phyloP scores from a whole-genome alignment of 1,140 invertebrate species.

The Drosophila prosaltans region DNA sequence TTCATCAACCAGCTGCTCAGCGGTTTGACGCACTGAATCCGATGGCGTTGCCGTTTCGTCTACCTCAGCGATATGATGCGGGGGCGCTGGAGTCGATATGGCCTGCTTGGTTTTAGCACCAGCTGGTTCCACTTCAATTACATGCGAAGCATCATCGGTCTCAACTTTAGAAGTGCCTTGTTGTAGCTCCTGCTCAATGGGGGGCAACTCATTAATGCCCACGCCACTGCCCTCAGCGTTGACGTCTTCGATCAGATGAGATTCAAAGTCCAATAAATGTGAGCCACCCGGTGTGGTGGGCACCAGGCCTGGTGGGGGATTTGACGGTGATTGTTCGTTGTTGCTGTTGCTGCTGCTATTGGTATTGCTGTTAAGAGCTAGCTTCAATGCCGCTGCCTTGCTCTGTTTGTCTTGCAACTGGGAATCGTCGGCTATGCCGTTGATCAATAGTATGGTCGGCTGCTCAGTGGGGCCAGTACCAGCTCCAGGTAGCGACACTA shows the following conservation, averaged over 20 bases:
- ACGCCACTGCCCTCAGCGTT: conserved; percentile 59
- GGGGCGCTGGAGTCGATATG: conserved; percentile 54
- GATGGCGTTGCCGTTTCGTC: conserved; percentile 56
- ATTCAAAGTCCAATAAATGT: conserved; percentile 76
- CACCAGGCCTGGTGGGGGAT: conserved; percentile 22
- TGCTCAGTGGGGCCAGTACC: conserved; percentile 71
- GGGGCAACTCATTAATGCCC: conserved; percentile 74
- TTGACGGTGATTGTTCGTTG: conserved; percentile 10
- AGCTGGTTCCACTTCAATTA: conserved; percentile 77
- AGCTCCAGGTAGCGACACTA: conserved; percentile 82
- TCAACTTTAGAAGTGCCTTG: conserved; percentile 72
- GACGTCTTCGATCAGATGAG: conserved; percentile 78
- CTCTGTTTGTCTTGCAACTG: conserved; percentile 46
- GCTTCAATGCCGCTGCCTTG: conserved; percentile 46
- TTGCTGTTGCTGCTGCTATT: conserved; percentile 31
- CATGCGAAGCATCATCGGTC: conserved; percentile 50
- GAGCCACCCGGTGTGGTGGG: conserved; percentile 64
- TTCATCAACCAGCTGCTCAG: conserved; percentile 70
- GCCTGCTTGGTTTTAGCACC: conserved; percentile 64
- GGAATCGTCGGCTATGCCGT: conserved; percentile 64
- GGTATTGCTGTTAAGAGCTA: conserved; percentile 54
- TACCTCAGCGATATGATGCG: conserved; percentile 68
- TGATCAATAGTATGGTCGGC: conserved; percentile 79
- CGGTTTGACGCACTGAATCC: conserved; percentile 63
- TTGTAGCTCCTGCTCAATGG: conserved; percentile 71